Evolutionary conservation across 1,140 invertebrate genomes (phyloP).

Genomic region (Eciton burchellii): DNA sequence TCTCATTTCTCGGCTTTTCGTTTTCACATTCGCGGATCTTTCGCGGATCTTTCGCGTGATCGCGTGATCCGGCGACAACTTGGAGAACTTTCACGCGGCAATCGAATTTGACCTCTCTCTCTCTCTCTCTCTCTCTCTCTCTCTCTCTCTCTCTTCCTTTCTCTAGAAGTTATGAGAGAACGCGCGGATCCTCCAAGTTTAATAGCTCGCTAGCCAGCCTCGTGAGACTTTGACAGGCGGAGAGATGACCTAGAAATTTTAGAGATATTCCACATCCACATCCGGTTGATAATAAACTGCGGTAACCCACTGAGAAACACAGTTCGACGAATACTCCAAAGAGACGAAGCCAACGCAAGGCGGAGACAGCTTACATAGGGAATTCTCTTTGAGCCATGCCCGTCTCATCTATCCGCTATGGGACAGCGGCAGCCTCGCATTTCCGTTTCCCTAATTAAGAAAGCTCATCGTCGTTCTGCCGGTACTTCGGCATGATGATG

Average conservation of each 20-base stretch:
- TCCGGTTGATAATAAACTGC: constrained; percentile 19
- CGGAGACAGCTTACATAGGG: background rate
- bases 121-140: too few relatives aligned
- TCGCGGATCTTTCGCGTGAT: too few relatives aligned
- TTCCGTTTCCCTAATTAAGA: constrained; percentile 57
- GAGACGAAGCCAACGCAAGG: constrained; percentile 1
- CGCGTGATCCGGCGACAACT: too few relatives aligned
- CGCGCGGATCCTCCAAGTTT: background rate
- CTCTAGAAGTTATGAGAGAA: background rate
- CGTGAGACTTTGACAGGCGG: background rate
- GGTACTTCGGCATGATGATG: constrained; percentile 36
- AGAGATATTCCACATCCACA: background rate
- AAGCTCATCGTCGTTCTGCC: constrained; percentile 37
- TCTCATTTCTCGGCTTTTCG: too few relatives aligned
- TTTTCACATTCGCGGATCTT: too few relatives aligned
- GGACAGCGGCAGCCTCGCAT: background rate
- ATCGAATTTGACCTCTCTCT: too few relatives aligned
- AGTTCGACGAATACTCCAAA: constrained; percentile 9
- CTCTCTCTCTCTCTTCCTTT: background rate
- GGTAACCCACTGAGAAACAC: constrained; percentile 5
- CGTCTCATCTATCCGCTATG: constrained; percentile 31
- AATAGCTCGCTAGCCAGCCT: background rate
- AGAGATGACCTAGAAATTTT: background rate
- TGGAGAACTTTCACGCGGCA: background rate
- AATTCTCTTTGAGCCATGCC: constrained; percentile 45